Percentiles rank a stretch among this genome's conserved stretches.
Evolutionary conservation across 1,140 invertebrate species (phyloP).

Genomic region (Drosophila kepulauana): DNA sequence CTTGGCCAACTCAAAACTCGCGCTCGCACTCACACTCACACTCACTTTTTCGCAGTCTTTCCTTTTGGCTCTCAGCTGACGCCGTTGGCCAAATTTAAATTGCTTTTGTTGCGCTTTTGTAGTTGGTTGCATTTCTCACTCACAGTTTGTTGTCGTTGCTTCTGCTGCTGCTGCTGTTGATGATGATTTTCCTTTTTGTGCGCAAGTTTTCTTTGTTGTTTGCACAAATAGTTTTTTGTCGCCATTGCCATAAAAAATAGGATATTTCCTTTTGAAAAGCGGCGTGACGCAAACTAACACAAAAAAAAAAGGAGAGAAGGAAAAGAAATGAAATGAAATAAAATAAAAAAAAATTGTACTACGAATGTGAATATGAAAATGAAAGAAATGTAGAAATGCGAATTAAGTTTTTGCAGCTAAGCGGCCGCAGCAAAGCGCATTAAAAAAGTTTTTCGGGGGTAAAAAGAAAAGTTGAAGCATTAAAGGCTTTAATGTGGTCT

Average conservation of each 20-base stretch:
- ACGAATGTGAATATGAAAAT: conserved; percentile 13
- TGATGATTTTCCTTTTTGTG: conserved; percentile 78
- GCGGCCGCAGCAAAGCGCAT: conserved; percentile 77
- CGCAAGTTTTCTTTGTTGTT: conserved; percentile 81
- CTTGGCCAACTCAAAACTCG: conserved; percentile 48
- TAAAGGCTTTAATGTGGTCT: conserved; percentile 71
- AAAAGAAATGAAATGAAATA: conserved; percentile 36
- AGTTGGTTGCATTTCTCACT: conserved; percentile 62
- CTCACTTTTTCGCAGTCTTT: neutral
- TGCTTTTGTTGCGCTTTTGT: conserved; percentile 82
- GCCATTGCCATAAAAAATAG: conserved; percentile 67
- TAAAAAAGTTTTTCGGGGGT: conserved; percentile 64
- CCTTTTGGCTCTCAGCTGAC: conserved; percentile 47
- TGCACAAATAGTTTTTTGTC: conserved; percentile 82
- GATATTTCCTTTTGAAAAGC: conserved; percentile 74
- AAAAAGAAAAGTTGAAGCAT: conserved; percentile 57
- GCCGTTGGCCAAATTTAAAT: conserved; percentile 76
- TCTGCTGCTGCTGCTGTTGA: conserved; percentile 42
- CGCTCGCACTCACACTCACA: neutral
- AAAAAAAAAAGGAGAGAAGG: neutral
- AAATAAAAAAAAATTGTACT: conserved; percentile 13
- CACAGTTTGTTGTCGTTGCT: conserved; percentile 13
- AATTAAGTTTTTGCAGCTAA: conserved; percentile 78
- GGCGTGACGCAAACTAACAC: conserved; percentile 37
- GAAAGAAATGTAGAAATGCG: conserved; percentile 37